Evolutionary conservation across 1,140 invertebrate genomes (phyloP), one percentile per base, ranked within the genome.

Genomic region (Archivesica marissinica): DNA sequence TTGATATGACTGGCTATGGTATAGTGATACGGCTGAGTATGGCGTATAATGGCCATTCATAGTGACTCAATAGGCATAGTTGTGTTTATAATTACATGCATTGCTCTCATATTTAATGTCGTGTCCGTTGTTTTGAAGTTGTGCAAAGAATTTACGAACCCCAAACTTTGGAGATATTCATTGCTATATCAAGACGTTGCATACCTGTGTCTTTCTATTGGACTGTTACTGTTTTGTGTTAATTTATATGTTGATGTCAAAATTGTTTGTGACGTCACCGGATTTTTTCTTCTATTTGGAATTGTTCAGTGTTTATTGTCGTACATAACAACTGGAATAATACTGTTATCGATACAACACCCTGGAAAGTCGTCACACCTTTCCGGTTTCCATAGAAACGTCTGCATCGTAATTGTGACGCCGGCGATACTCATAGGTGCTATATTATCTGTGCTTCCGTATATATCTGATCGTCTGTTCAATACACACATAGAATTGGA

Each of bases 201-300:
- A 2, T 20, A 74, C 66, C 23, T 86, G 4, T 56, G 56, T 56
- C 66, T 90, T 3, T 82, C 66, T 11, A 6, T 86, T 15, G 89
- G 89, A 0, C 72, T 90, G 39, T 2, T 75, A 6, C 28, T 88
- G n/a, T 76, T 88, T 41, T 44, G 39, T 85, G 50, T 82, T 35
- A 13, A 82, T 56, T 41, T 44, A 30, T 20, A 56, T n/a, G 33
- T 25, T 23, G 38, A 59, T 20, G 9, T 28, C 61, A 6, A 74
- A 52, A 11, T 33, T 25, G 3, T 81, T 20, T 88, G 82, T 56
- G 41, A 66, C 11, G 78, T 70, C 0, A 20, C 87, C 28, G 88
- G 88, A 28, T 89, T 89, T 76, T 90, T 89, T 39, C 50, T 85
- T 28, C 39, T 89, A 23, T 86, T 88, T 47, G 88, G 88, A 68